A percentile compares a stretch with the other conserved stretches of the same genome.
Evolutionary conservation across 30 jellyfish, hydroid and myxozoan species (phyloP).

Genomic region (Rhopilema esculentum): DNA sequence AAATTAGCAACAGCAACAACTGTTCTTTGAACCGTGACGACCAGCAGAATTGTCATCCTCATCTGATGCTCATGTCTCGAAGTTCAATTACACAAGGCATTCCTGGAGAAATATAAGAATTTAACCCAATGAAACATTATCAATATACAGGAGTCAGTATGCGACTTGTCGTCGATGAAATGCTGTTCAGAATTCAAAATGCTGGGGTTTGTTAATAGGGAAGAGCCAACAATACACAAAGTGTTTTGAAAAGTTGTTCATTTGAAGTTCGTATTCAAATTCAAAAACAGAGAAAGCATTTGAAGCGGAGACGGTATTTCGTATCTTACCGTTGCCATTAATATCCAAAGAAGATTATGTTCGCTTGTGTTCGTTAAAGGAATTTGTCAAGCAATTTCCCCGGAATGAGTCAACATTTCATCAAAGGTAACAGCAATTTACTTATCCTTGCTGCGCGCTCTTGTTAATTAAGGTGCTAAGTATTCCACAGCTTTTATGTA

Average conservation of each 20-base stretch:
- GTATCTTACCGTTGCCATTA: not conserved
- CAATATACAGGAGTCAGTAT: not conserved
- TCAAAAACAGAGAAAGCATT: not conserved
- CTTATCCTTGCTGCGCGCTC: not conserved
- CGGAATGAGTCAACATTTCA: not conserved
- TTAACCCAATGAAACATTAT: not conserved
- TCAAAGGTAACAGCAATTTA: not conserved
- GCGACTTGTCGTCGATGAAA: not conserved
- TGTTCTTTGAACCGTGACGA: not conserved
- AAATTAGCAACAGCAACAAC: conserved; percentile 12
- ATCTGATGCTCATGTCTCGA: no score
- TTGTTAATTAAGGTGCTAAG: not conserved
- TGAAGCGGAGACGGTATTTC: not conserved
- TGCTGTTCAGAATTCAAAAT: not conserved
- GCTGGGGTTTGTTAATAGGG: not conserved
- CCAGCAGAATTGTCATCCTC: no score
- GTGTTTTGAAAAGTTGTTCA: not conserved
- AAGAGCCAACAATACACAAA: not conserved
- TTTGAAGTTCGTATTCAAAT: not conserved
- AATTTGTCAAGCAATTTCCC: not conserved
- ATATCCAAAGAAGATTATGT: not conserved
- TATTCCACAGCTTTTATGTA: not conserved
- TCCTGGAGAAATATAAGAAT: no score
- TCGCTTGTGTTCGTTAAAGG: not conserved
- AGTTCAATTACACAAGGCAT: no score